A percentile compares a stretch with the other conserved stretches of the same genome.
These are phyloP conservation scores for Sylvia atricapilla DNA, from an alignment of 2,113 vertebrate genomes.

Conservation along the genomic window DNA sequence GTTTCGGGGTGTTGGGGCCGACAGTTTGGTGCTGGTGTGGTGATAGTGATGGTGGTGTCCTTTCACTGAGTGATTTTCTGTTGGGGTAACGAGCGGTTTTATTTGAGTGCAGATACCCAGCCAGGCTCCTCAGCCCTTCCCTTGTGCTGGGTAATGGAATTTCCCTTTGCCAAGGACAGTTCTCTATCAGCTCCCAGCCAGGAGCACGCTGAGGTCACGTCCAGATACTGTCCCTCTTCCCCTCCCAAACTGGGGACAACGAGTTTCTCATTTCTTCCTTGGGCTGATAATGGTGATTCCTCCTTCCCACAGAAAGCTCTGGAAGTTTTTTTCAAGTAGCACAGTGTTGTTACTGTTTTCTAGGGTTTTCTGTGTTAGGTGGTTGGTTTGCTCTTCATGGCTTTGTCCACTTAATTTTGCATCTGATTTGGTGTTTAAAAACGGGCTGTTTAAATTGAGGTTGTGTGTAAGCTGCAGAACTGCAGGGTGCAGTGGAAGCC, in stretches of 20 bases:
- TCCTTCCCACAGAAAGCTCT: background rate
- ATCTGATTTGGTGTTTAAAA: background rate
- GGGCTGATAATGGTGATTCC: rapidly evolving
- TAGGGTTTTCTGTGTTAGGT: background rate
- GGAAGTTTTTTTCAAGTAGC: background rate
- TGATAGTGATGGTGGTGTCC: background rate
- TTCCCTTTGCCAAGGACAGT: background rate
- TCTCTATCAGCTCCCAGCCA: background rate
- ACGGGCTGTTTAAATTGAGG: rapidly evolving
- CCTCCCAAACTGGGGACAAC: background rate
- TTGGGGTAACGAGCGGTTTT: background rate
- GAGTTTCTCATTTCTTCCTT: background rate
- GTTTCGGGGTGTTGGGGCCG: background rate
- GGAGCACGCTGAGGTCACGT: background rate
- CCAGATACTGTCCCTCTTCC: background rate
- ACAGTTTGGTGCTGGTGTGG: background rate
- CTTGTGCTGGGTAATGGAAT: background rate
- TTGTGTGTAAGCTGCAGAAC: background rate
- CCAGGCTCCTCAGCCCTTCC: background rate
- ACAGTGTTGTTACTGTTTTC: background rate
- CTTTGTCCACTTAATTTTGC: background rate
- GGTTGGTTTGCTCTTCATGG: background rate
- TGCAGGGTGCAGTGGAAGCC: too few relatives aligned
- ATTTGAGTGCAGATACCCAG: rapidly evolving
- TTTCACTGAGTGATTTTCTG: rapidly evolving